Conservation (phyloP, 1,140 invertebrate genomes). For the Caenorhabditis briggsae region DNA sequence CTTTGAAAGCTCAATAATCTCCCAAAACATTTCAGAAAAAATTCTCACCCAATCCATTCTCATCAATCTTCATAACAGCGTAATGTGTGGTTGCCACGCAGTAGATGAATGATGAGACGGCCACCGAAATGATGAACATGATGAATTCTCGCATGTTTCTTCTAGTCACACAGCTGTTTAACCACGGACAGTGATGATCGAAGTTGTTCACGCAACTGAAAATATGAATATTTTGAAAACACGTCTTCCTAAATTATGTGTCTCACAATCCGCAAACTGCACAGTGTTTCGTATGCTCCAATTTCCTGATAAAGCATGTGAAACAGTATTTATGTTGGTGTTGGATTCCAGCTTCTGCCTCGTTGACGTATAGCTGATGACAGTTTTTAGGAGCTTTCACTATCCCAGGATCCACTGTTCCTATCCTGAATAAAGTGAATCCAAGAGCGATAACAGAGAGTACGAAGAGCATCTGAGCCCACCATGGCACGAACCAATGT, state of each 20-base stretch:
- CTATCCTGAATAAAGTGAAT: constrained; percentile 34
- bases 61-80: constrained; percentile 19
- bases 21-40: not conserved
- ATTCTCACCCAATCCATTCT: constrained; percentile 53
- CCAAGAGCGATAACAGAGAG: constrained; percentile 30
- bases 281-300: constrained; percentile 54
- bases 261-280: constrained; percentile 55
- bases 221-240: not conserved
- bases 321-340: constrained; percentile 55
- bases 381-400: constrained; percentile 25
- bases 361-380: constrained; percentile 29
- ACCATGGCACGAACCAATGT: constrained; percentile 63
- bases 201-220: constrained; percentile 88
- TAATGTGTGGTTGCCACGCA: constrained; percentile 30
- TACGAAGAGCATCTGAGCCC: constrained; percentile 57
- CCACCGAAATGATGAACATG: constrained; percentile 63
- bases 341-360: constrained; percentile 38
- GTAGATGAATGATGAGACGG: constrained; percentile 27
- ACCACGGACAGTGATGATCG: constrained; percentile 94
- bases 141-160: constrained; percentile 71
- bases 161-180: constrained; percentile 90
- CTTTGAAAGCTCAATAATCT: too few relatives aligned
- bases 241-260: not conserved
- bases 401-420: constrained; percentile 48
- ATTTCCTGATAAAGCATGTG: constrained; percentile 50